Evolutionary conservation across 2,797 vertebrate genomes (phyloP).

Genomic region (Sciurus vulgaris): DNA sequence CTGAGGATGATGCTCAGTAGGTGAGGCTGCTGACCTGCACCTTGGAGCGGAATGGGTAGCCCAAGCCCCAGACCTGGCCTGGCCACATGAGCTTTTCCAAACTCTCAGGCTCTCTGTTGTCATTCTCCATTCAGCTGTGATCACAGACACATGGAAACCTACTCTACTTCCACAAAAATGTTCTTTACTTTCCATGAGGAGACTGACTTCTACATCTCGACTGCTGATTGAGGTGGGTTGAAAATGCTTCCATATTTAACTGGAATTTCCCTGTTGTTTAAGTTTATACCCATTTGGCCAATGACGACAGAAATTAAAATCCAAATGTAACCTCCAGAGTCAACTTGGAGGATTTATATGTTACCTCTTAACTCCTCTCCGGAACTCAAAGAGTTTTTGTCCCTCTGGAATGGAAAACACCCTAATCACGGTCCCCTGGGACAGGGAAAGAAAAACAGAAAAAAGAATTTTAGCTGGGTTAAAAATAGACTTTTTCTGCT

Average conservation of each 20-base stretch:
- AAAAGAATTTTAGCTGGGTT: neutral
- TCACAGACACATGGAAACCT: accelerated
- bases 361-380: conserved; percentile 98
- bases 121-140: accelerated
- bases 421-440: conserved; percentile 97
- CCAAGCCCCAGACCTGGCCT: accelerated
- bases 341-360: neutral
- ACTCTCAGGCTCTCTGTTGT: accelerated
- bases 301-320: neutral
- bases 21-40: no score
- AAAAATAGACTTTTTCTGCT: neutral
- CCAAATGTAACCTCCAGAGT: neutral
- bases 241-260: neutral
- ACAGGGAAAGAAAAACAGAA: conserved; percentile 38
- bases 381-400: conserved; percentile 99
- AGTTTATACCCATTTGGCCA: neutral
- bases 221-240: no score
- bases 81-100: neutral
- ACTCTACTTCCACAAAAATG: neutral
- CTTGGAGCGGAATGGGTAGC: accelerated
- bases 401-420: conserved; percentile 99
- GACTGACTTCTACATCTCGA: no score
- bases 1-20: neutral
- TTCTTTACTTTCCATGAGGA: neutral
- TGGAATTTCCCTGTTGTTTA: neutral